Base-by-base conservation (phyloP, 2,888 invertebrate genomes). In the Eupithecia abbreviata region DNA sequence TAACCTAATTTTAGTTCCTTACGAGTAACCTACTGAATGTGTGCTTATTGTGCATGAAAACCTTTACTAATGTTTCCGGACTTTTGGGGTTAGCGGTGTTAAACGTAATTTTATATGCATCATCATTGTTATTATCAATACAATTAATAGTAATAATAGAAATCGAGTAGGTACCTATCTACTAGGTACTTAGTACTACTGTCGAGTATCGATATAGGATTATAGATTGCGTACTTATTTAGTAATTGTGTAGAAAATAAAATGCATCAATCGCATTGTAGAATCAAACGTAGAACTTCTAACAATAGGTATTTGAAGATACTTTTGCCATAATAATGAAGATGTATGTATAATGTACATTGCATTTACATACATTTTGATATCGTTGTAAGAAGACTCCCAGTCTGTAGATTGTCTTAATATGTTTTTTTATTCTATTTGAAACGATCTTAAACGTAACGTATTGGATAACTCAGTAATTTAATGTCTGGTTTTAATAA, bases 41-140 rank as follows among this genome's bases (percentile, higher is more conserved):
- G 80, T 81, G 80, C 86, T 85, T 77, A 83, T 81, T 84, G 75
- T 83, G 86, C 89, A 87, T 87, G 91, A 91, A 91, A 90, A 88
- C 90, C 89, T 88, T 42, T 88, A 92, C 90, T 93, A 92, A 92
- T 87, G 83, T 90, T 89, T 92, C 88, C 89, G 87, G 90, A 88
- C 84, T 84, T 84, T 87, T 90, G 92, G 88, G 88, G 85, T 89
- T 90, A 88, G 91, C 91, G 86, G 87, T 87, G 68, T 73, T 71
- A 0, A 68, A 49, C 7, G 10, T 6, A 49, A 49, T 18, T n/a
- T 47, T 42, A 42, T 13, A 43, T 68, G 4, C 15, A 68, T 68
- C 66, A 15, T 66, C 66, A 66, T 42, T 66, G 15, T 66, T 42
- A 66, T 42, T 1, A 2, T 15, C 42, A 55, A 55, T 7, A 18